Evolutionary conservation across 2,888 invertebrate genomes (phyloP).

Genomic region (Mamestra brassicae): DNA sequence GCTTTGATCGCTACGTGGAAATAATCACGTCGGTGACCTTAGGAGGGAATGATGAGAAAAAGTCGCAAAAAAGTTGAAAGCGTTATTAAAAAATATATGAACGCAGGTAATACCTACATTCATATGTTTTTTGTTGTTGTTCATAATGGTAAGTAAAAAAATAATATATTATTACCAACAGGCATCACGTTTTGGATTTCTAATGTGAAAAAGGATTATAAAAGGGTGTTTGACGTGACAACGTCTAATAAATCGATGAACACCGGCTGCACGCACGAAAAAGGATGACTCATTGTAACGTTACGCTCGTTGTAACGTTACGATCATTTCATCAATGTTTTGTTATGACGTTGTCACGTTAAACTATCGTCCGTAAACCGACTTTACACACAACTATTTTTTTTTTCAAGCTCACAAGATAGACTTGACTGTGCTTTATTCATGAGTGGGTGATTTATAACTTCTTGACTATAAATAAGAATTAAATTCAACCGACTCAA

Average conservation of each 20-base stretch:
- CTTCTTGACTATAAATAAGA: not conserved
- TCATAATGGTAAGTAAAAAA: not conserved
- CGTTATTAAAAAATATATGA: not conserved
- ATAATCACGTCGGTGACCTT: conserved; percentile 9
- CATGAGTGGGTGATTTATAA: not conserved
- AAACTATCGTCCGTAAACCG: no score
- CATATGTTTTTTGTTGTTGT: no score
- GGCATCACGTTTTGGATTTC: not conserved
- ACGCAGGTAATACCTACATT: not conserved
- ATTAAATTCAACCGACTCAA: not conserved
- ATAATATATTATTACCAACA: not conserved
- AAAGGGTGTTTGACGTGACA: no score
- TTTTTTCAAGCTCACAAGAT: not conserved
- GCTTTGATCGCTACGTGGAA: conserved; percentile 44
- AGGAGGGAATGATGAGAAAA: conserved; percentile 1
- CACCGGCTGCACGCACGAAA: no score
- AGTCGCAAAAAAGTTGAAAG: not conserved
- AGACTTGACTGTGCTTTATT: not conserved
- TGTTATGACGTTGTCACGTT: no score
- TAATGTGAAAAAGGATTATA: not conserved
- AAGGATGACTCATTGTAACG: no score
- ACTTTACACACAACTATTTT: not conserved
- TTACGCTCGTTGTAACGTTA: no score
- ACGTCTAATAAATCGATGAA: no score
- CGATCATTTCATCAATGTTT: no score